phyloP scores from a whole-genome alignment of 2,113 vertebrate genomes.

The Onychostoma macrolepis region DNA sequence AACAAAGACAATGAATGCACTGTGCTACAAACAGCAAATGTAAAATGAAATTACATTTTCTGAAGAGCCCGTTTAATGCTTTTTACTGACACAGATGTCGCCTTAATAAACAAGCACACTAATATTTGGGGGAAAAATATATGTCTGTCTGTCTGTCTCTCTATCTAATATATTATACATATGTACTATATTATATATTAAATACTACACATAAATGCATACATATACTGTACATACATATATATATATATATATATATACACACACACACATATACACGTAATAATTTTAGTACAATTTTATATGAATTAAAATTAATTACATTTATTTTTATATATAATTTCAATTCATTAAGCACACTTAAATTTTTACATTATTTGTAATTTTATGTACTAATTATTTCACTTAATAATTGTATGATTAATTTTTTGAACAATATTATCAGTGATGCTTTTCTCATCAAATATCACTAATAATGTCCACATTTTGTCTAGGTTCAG shows the following conservation, averaged over 20 bases:
- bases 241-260: too few species aligned
- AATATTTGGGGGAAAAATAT: neutral
- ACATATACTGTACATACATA: too few species aligned
- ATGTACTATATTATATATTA: too few species aligned
- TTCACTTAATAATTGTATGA: neutral
- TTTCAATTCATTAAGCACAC: too few species aligned
- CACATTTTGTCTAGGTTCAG: neutral
- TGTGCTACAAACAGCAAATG: neutral
- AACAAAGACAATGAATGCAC: neutral
- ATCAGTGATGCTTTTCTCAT: neutral
- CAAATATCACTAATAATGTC: neutral
- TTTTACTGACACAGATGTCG: neutral
- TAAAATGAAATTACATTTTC: neutral
- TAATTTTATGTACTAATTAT: neutral
- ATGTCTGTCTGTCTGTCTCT: too few species aligned
- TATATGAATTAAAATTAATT: too few species aligned
- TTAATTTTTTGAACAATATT: neutral
- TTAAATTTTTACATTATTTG: too few species aligned
- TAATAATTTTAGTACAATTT: too few species aligned
- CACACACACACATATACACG: too few species aligned
- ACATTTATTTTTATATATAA: too few species aligned
- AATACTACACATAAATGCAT: too few species aligned
- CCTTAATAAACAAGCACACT: neutral
- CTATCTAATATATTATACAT: too few species aligned
- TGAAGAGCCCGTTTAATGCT: neutral